phyloP scores from a whole-genome alignment of 1,140 invertebrate species.

The Nylanderia fulva region DNA sequence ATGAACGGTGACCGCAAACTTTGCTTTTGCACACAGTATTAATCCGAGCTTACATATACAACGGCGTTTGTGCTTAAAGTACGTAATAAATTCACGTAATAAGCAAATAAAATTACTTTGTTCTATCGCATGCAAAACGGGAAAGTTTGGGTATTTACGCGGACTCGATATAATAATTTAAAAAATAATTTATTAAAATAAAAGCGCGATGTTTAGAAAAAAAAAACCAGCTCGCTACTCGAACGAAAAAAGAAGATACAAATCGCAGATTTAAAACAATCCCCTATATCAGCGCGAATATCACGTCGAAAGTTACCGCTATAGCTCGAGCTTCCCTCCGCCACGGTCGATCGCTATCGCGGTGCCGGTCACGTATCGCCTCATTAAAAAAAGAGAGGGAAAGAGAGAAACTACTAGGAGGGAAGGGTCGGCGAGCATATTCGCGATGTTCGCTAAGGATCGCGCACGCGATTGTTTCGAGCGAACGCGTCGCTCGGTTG shows the following conservation, averaged over 20 bases:
- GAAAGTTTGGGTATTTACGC: neutral
- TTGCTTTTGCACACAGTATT: conserved; percentile 41
- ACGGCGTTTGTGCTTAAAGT: neutral
- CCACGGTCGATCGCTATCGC: conserved; percentile 44
- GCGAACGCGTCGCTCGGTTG: conserved; percentile 60
- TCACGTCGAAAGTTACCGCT: conserved; percentile 26
- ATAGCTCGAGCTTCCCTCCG: neutral
- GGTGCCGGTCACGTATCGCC: conserved; percentile 36
- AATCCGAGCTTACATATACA: conserved; percentile 22
- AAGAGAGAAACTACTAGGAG: neutral
- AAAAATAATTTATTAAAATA: neutral
- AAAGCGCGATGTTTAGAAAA: neutral
- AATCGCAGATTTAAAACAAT: neutral
- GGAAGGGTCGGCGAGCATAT: neutral
- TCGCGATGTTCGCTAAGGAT: conserved; percentile 58
- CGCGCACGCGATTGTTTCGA: conserved; percentile 71
- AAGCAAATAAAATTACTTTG: conserved; percentile 15
- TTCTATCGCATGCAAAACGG: neutral
- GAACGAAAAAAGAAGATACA: conserved; percentile 13
- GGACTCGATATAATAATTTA: neutral
- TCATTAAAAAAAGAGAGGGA: conserved; percentile 3
- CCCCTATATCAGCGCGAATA: conserved; percentile 6
- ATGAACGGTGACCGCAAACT: conserved; percentile 42
- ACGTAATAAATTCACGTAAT: conserved; percentile 23
- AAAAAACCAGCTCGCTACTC: neutral